Base-by-base conservation (phyloP, 2,888 invertebrate species). In the Drosophila conformis region DNA sequence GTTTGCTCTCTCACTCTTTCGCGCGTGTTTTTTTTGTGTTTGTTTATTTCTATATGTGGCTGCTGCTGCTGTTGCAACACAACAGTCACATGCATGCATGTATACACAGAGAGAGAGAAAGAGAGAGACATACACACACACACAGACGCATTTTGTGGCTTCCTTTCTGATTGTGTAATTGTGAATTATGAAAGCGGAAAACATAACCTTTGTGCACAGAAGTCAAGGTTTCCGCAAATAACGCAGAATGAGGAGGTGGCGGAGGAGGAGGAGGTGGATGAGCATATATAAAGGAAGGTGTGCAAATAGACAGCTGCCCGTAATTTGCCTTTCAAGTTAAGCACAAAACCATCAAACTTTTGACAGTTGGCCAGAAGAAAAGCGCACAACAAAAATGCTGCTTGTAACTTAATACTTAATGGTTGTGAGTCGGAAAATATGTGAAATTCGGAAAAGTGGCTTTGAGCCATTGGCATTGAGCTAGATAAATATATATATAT, bases 161-260 rank as follows among this genome's bases (percentile, higher is more conserved):
- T 77, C 75, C 60, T 69, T 65, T 58, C 33, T 67, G 72, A 68
- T 80, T 80, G 80, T 80, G 72, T 76, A 80, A 83, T 80, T 83
- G 65, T 51, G 57, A 82, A 75, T 76, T 80, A 76, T 71, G 56
- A 65, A 75, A 62, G 63, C 49, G 66, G 31, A 67, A 76, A 76
- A 76, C 69, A 64, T 57, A 80, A 77, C 65, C 81, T 80, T 77
- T 76, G 36, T 49, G 70, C 42, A 69, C 53, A 63, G 52, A 52
- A 64, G 80, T 80, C 76, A 69, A 76, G 76, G 80, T 62, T 64
- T 27, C 58, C 79, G 54, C 61, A 69, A 63, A 53, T 29, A 48
- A 31, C 5, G 38, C 11, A 5, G 33, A 15, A 49, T 31, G 31
- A 31, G 10, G 31, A 46, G 13, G 7, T 13, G 11, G 33, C 33